Base-by-base conservation (phyloP, 2,888 invertebrate species). In the Andricus curvator region DNA sequence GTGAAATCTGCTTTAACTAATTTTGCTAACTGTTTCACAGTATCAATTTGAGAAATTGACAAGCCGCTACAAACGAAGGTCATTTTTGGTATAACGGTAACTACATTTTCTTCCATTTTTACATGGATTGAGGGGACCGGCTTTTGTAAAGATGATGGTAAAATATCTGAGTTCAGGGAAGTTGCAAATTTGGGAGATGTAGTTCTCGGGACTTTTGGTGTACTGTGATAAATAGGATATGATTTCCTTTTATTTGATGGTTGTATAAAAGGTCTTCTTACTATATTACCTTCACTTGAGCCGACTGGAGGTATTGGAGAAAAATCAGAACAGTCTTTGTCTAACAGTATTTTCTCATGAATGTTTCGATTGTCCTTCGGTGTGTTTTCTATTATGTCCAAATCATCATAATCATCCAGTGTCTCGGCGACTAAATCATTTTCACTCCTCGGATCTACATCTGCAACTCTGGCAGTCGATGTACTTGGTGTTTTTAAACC, bases 61-160 rank as follows among this genome's bases (percentile, higher is more conserved):
- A 91, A 76, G 33, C 88, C 84, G 77, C 88, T 91, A 78, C 91
- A 89, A 29, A 90, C 80, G 60, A 91, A 86, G 64, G 85, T 82
- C 60, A 87, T 83, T 51, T 65, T 80, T 56, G 68, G 17, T 2
- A 33, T 77, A 29, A 41, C 1, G 20, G 17, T 9, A 8, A 25
- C 25, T 44, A n/a, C 17, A 48, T 17, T 60, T 76, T 22, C 44
- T n/a, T 33, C 15, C 1, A 20, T 62, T 64, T 17, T 17, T 51
- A n/a, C 48, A 17, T 25, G 17, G 11, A 13, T 4, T 51, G 9
- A 22, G 4, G 8, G 13, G 13, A 6, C 37, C 6, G 15, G 56
- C 56, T 74, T 56, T 29, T 68, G 33, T 13, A 33, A 2, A 65
- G 15, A 74, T 51, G 48, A 51, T 29, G 3, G 41, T 67, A 62